Evolutionary conservation across 1,140 invertebrate species (phyloP).

Genomic region (Frieseomelitta varia): DNA sequence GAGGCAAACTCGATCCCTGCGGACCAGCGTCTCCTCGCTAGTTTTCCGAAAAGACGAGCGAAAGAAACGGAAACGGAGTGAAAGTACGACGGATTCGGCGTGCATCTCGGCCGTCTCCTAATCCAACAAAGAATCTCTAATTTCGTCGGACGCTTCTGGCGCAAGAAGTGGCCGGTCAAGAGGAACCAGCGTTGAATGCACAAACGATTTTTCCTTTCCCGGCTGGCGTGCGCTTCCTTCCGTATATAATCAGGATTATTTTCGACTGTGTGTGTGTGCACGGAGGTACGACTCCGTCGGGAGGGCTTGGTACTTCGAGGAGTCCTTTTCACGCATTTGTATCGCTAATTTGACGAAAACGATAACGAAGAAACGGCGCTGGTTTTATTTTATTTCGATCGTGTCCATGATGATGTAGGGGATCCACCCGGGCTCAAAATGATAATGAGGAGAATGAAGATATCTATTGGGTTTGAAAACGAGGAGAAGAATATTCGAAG

Average conservation of each 20-base stretch:
- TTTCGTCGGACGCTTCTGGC: constrained; percentile 14
- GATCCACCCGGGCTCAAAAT: no score
- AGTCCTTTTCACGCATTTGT: neutral
- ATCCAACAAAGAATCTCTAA: constrained; percentile 31
- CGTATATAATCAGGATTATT: constrained; percentile 13
- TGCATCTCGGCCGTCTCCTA: constrained; percentile 11
- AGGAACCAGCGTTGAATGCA: neutral
- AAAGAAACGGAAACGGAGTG: neutral
- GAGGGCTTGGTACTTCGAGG: neutral
- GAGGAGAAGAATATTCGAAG: no score
- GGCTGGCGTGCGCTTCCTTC: neutral
- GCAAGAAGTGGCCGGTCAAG: constrained; percentile 6
- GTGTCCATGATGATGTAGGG: no score
- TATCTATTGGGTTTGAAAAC: no score
- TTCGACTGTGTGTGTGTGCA: neutral
- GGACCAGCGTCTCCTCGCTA: neutral
- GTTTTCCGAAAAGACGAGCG: no score
- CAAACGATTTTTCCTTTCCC: neutral
- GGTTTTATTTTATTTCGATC: no score
- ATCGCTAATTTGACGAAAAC: constrained; percentile 7
- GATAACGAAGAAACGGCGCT: neutral
- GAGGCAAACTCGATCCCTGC: neutral
- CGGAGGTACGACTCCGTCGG: neutral
- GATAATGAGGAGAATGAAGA: no score
- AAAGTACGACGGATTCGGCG: neutral